Evolutionary conservation across 2,888 invertebrate species (phyloP).

Genomic region (Acrobasis consociella): DNA sequence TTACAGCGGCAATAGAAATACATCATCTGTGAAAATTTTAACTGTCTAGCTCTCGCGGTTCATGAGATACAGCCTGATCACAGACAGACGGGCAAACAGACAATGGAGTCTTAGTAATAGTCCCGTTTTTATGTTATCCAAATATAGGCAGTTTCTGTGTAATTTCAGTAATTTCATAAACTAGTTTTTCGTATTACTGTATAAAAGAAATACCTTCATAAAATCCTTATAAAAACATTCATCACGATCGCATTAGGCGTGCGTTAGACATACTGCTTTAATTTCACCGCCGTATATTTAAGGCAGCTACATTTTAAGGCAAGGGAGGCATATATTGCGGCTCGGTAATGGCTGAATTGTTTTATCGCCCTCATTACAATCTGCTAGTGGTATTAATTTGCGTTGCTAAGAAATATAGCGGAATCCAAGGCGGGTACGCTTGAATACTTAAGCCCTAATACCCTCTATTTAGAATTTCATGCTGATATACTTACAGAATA

Average conservation of each 20-base stretch:
- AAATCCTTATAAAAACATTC: neutral
- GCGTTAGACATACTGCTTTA: conserved; percentile 40
- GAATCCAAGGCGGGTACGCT: neutral
- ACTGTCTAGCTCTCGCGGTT: too few species aligned
- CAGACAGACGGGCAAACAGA: too few species aligned
- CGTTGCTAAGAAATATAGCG: conserved; percentile 25
- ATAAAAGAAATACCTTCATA: neutral
- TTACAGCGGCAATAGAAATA: too few species aligned
- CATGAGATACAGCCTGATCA: too few species aligned
- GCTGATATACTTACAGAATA: too few species aligned
- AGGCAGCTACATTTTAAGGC: conserved; percentile 56
- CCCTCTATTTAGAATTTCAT: too few species aligned
- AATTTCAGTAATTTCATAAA: too few species aligned
- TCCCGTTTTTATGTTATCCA: too few species aligned
- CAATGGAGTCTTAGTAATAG: too few species aligned
- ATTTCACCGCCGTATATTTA: conserved; percentile 62
- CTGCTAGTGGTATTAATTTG: conserved; percentile 59
- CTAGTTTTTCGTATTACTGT: too few species aligned
- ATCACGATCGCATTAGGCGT: conserved; percentile 1
- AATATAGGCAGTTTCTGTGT: too few species aligned
- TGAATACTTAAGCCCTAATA: neutral
- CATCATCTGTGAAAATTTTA: too few species aligned
- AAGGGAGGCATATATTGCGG: conserved; percentile 62
- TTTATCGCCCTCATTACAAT: conserved; percentile 75
- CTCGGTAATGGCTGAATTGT: conserved; percentile 64